Base-by-base conservation (phyloP, 1,140 invertebrate genomes). In the Drosophila ananassae region DNA sequence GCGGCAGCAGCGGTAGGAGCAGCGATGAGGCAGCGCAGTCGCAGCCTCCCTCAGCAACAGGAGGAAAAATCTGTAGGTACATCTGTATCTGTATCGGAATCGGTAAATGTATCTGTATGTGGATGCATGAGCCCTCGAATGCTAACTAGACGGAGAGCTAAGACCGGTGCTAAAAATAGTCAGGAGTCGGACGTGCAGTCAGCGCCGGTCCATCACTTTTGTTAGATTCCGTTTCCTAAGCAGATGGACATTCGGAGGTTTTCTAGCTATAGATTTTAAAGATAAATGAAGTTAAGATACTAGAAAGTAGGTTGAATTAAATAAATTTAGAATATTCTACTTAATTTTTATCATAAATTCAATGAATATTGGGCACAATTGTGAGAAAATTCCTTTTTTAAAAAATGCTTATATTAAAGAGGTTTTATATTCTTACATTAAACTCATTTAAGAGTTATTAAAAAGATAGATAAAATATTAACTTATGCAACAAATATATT, bases 71-170 rank as follows among this genome's bases (percentile, higher is more conserved):
- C 41, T 69, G 22, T 47, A 67, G 54, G 68, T 53, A 60, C 60
- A 66, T 63, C 72, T 51, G 50, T 55, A 67, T 51, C 41, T 67
- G 66, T 67, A 66, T 55, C 66, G 66, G 66, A 56, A 66, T 55
- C 66, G 66, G 24, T 52, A 61, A 48, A 76, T 54, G 59, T 52
- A 66, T 64, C 73, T 52, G 62, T 66, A 66, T 37, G 37, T 46
- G 66, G 51, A 63, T 44, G 32, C 4, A 10, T 59, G 48, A 41
- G 51, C 55, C 66, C 71, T 61, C 47, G 63, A 37, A 37, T 77
- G 66, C 79, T 79, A 83, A 83, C 79, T 83, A 85, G 73, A 77
- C 81, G 77, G 69, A 74, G 64, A 72, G 62, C 59, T 61, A 54
- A 61, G 50, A 39, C 55, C 55, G 44, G 68, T 12, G 46, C 82